These are phyloP conservation scores for Tenodera sinensis DNA, from an alignment of 2,888 invertebrate species.

Conservation along the genomic window DNA sequence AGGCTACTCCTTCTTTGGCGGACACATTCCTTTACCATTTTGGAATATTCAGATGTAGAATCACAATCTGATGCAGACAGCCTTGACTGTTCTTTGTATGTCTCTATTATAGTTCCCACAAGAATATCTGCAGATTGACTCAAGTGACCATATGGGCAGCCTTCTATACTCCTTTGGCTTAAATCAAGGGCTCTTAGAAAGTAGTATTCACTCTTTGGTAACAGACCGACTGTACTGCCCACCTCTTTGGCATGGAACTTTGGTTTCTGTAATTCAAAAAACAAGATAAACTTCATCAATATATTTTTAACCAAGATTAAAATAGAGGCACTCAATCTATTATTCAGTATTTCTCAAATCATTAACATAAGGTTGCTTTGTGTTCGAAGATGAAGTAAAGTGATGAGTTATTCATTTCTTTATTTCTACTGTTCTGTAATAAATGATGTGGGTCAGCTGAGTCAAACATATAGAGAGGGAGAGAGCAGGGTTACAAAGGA, in stretches of 20 bases:
- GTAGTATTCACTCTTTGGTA: conserved; percentile 39
- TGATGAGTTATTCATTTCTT: too few species aligned
- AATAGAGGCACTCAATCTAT: neutral
- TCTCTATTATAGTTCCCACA: conserved; percentile 46
- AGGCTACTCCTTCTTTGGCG: conserved; percentile 82
- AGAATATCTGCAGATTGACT: conserved; percentile 63
- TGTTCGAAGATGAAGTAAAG: too few species aligned
- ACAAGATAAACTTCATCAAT: neutral
- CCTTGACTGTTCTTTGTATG: conserved; percentile 42
- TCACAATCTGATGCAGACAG: conserved; percentile 37
- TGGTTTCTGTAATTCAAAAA: neutral
- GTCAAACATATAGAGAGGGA: too few species aligned
- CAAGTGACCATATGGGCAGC: conserved; percentile 56
- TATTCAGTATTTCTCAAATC: too few species aligned
- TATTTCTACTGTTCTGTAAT: too few species aligned
- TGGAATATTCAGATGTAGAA: conserved; percentile 61
- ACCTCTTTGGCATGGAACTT: neutral
- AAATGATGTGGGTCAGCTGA: too few species aligned
- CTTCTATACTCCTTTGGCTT: conserved; percentile 59
- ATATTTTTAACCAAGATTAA: neutral
- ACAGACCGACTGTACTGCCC: neutral
- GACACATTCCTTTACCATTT: conserved; percentile 74
- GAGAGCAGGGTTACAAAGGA: too few species aligned
- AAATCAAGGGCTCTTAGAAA: conserved; percentile 60
- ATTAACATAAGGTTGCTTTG: too few species aligned